Base-by-base conservation (phyloP, 2,888 invertebrate genomes). In the Amblyteles armatorius region DNA sequence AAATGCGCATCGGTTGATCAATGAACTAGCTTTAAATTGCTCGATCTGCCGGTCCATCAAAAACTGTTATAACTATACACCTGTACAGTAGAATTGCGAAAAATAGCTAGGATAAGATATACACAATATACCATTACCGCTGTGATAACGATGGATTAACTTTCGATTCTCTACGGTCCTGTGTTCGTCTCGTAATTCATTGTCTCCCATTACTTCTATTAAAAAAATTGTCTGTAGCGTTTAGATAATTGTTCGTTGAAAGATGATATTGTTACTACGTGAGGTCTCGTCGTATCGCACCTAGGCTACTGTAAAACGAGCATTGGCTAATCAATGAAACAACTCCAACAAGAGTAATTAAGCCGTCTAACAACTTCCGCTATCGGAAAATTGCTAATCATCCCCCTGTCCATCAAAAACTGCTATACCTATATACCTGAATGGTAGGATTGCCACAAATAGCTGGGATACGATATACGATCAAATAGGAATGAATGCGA, bases 261-360 rank as follows among this genome's bases (percentile, higher is more conserved):
- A 86, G 97, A 95, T 91, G 97, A 96, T 0, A 96, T 96, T 63
- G 97, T 93, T 3, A 97, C 96, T 3, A 97, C 97, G 92, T 97
- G 97, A 0, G 97, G 97, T 6, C 97, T 96, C 22, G 97, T 94
- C 16, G 16, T 48, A 16, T 48, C 44, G 44, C 16, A 16, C 3
- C 3, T 16, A 4, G 4, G 44, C 16, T n/a, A 16, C 44, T 48
- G 0, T 48, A 48, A 4, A 48, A 48, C 4, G 44, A 16, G 44
- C 44, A 48, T 48, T 48, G 4, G 16, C 44, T 48, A 16, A 48
- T 48, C 44, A 4, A 48, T 48, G 16, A 48, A 48, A 48, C 13
- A 48, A 16, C 4, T 48, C 16, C 44, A 16, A 16, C 44, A 16
- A 48, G 44, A 48, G 4, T 16, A 48, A 48, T 48, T 48, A 48